phyloP scores from a whole-genome alignment of 1,140 invertebrate genomes.

The Hyphantria cunea region DNA sequence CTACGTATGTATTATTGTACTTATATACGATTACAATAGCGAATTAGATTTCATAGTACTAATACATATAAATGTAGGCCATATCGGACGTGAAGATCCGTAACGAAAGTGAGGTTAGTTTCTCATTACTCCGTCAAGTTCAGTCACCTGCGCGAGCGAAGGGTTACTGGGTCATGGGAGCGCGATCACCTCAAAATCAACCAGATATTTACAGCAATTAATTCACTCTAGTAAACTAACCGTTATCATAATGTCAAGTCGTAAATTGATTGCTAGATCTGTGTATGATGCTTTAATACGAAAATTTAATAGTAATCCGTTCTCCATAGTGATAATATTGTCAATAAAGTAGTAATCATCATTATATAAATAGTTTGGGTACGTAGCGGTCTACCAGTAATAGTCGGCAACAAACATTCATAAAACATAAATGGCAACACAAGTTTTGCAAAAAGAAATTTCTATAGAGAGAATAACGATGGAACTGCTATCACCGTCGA shows the following conservation, averaged over 20 bases:
- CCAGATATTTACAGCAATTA: too few relatives aligned
- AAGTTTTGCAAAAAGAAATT: constrained; percentile 50
- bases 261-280: background rate
- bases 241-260: too few relatives aligned
- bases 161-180: constrained; percentile 60
- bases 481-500: constrained; percentile 37
- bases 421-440: constrained; percentile 55
- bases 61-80: constrained; percentile 9
- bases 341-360: background rate
- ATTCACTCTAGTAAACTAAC: too few relatives aligned
- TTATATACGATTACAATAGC: too few relatives aligned
- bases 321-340: background rate
- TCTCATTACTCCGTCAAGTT: constrained; percentile 47
- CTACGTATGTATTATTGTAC: too few relatives aligned
- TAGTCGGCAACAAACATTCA: constrained; percentile 49
- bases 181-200: constrained; percentile 37
- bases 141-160: constrained; percentile 39
- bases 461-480: constrained; percentile 63
- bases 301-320: too few relatives aligned
- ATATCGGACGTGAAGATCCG: constrained; percentile 42
- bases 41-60: background rate
- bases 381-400: constrained; percentile 34
- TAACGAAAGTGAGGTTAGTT: constrained; percentile 61
- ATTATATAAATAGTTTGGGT: constrained; percentile 30
- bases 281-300: too few relatives aligned